Conservation (phyloP, 2,797 vertebrate species). For the Poliocrania exsul region DNA sequence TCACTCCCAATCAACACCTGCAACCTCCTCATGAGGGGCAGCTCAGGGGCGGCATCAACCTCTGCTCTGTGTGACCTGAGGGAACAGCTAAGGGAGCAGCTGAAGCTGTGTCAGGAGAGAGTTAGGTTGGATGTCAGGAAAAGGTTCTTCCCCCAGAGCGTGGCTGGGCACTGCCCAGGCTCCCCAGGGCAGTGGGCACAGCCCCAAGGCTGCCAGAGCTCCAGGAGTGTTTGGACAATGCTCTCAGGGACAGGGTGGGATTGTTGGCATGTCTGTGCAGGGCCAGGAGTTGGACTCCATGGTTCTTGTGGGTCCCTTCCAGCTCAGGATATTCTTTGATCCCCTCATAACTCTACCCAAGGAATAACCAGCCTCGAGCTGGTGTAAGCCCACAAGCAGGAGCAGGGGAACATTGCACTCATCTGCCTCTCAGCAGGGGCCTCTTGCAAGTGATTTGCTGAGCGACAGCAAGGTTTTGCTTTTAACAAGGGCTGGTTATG, state of each 20-base stretch:
- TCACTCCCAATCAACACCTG: rapidly evolving
- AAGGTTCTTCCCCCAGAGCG: not conserved
- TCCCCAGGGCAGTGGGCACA: not conserved
- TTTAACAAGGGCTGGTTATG: not conserved
- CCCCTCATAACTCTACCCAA: not conserved
- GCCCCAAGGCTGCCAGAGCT: not conserved
- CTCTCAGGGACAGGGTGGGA: not conserved
- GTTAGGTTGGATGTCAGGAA: rapidly evolving
- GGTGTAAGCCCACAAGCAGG: not conserved
- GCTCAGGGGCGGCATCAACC: rapidly evolving
- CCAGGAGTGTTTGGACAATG: rapidly evolving
- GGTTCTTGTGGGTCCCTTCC: not conserved
- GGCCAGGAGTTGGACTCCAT: rapidly evolving
- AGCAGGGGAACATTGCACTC: not conserved
- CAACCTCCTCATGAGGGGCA: not conserved
- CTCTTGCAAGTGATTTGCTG: not conserved
- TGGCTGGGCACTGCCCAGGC: not conserved
- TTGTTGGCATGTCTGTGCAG: not conserved
- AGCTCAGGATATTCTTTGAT: not conserved
- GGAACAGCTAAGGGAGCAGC: rapidly evolving
- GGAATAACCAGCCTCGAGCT: not conserved
- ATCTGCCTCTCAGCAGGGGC: not conserved
- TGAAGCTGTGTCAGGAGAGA: not conserved
- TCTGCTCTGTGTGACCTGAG: not conserved
- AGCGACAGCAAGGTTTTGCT: not conserved